Conservation (phyloP, 2,113 vertebrate species). For the Menidia beryllina region DNA sequence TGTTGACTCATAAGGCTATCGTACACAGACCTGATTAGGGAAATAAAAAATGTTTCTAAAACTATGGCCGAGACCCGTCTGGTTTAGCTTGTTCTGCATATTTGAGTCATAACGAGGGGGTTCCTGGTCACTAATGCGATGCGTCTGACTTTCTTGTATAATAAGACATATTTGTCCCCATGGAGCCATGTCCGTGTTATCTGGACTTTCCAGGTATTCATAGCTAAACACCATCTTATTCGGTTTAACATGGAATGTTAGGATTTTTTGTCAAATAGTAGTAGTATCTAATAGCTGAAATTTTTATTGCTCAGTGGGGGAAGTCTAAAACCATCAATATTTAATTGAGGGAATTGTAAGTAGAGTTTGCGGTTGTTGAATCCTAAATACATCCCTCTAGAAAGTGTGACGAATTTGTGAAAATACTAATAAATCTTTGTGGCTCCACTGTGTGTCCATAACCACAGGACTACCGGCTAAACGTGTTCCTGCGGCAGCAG, state of each 20-base stretch:
- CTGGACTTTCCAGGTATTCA: too few species aligned
- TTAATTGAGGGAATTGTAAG: slow-evolving; percentile 46
- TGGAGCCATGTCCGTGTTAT: too few species aligned
- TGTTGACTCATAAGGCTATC: not conserved
- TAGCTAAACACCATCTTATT: too few species aligned
- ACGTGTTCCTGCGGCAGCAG: slow-evolving; percentile 93
- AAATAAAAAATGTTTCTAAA: not conserved
- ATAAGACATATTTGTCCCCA: too few species aligned
- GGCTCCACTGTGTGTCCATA: not conserved
- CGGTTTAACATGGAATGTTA: too few species aligned
- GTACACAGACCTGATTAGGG: not conserved
- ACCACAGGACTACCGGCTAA: slow-evolving; percentile 91
- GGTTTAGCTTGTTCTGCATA: not conserved
- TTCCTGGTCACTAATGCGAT: slow-evolving; percentile 4
- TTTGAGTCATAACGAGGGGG: not conserved
- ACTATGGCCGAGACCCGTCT: not conserved
- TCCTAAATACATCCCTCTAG: too few species aligned
- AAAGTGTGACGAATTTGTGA: too few species aligned
- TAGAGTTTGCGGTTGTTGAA: too few species aligned
- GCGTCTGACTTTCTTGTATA: slow-evolving; percentile 1
- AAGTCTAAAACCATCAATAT: slow-evolving; percentile 41
- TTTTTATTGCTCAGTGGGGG: too few species aligned
- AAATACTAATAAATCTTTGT: not conserved
- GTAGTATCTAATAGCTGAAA: too few species aligned
- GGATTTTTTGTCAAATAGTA: too few species aligned